These are phyloP conservation scores for Haliclystus octoradiatus DNA, from an alignment of 30 jellyfish, hydroid and myxozoan species.

Conservation along the genomic window DNA sequence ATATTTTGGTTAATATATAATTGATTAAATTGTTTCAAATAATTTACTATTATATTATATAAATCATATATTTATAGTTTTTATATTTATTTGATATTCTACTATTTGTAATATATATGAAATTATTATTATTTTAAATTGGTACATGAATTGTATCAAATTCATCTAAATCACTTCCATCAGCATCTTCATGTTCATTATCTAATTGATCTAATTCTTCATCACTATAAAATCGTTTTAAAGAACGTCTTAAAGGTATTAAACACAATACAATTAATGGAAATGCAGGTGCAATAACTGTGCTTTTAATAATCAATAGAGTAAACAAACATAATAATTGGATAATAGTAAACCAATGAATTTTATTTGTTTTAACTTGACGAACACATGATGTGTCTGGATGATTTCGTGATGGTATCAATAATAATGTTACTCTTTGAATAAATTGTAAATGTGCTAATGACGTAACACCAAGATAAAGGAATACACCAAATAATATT, in stretches of 20 bases:
- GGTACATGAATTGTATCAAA: slow-evolving; percentile 23
- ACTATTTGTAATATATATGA: background rate
- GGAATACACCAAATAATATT: slow-evolving; percentile 66
- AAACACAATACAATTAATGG: slow-evolving; percentile 67
- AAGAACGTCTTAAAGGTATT: slow-evolving; percentile 37
- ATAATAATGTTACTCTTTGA: slow-evolving; percentile 45
- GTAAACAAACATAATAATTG: slow-evolving; percentile 42
- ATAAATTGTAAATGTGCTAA: slow-evolving; percentile 42
- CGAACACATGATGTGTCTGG: slow-evolving; percentile 64
- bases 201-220: slow-evolving; percentile 72
- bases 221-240: slow-evolving; percentile 37
- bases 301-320: slow-evolving; percentile 47
- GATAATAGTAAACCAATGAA: slow-evolving; percentile 53
- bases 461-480: slow-evolving; percentile 69
- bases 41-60: no score
- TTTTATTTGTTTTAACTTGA: slow-evolving; percentile 40
- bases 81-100: background rate
- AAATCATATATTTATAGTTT: no score
- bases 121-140: background rate
- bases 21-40: no score
- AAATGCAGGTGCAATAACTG: slow-evolving; percentile 54
- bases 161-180: slow-evolving; percentile 19
- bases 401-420: slow-evolving; percentile 55
- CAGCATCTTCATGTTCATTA: slow-evolving; percentile 40
- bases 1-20: no score